Evolutionary conservation across 1,140 invertebrate species (phyloP).

Genomic region (Drosophila subpulchrella): DNA sequence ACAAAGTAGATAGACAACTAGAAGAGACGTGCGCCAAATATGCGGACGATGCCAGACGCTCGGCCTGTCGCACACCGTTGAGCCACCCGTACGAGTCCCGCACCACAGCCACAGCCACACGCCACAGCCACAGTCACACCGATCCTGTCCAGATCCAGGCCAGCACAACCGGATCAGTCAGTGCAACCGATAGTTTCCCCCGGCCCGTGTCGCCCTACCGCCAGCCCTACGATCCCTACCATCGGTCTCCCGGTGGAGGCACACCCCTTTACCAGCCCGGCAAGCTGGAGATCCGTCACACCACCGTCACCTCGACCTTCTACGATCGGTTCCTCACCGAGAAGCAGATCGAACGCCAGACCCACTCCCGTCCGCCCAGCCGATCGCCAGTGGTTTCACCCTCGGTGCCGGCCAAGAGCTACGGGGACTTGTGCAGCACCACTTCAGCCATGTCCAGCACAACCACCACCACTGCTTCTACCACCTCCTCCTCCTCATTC

Average conservation of each 20-base stretch:
- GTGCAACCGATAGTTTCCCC: constrained; percentile 37
- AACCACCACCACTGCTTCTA: constrained; percentile 18
- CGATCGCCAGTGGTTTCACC: constrained; percentile 72
- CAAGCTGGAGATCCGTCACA: constrained; percentile 82
- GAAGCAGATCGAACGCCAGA: constrained; percentile 77
- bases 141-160: constrained; percentile 20
- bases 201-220: constrained; percentile 73
- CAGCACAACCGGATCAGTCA: constrained; percentile 25
- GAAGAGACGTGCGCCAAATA: constrained; percentile 79
- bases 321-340: constrained; percentile 82
- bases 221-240: constrained; percentile 62
- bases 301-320: constrained; percentile 83
- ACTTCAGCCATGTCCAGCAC: constrained; percentile 24
- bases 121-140: constrained; percentile 29
- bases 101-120: constrained; percentile 46
- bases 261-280: constrained; percentile 73
- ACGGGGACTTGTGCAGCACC: constrained; percentile 48
- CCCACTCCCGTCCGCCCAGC: constrained; percentile 61
- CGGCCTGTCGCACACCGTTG: constrained; percentile 71
- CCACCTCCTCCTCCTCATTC: constrained; percentile 27
- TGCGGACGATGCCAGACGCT: constrained; percentile 74
- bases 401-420: constrained; percentile 66
- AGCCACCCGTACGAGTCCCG: constrained; percentile 71
- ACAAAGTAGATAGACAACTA: constrained; percentile 85
- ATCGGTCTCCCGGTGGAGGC: constrained; percentile 21